Base-by-base conservation (phyloP, 2,888 invertebrate species). In the Uropetala carovei region DNA sequence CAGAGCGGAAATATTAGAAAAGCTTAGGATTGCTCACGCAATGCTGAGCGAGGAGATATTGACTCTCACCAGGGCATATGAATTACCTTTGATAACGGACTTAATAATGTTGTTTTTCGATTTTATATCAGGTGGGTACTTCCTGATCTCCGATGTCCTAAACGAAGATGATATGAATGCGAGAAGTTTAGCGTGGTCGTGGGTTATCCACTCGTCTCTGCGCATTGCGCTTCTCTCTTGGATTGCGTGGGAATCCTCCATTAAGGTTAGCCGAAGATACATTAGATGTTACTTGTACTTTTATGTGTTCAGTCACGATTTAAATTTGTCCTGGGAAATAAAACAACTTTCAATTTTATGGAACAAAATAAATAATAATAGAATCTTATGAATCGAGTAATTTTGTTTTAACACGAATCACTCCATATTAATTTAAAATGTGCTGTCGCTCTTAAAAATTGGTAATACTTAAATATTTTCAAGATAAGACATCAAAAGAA, bases 21-120 rank as follows among this genome's bases (percentile, higher is more conserved):
- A 22, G 58, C 27, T 86, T 22, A 86, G 86, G 60, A 27, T 60
- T 13, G 27, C 86, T 16, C 86, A 86, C 60, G 86, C 13, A 2
- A 22, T 60, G 22, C 60, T 86, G 13, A 59, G 59, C 30, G 27
- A 27, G 9, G 86, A 86, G 60, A 30, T 86, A 16, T 27, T 13
- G 5, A 30, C 22, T 7, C 16, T 59, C 4, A 86, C 27, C 60
- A 86, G 30, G 59, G 60, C 60, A 8, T 86, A 86, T 59, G 16
- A 86, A 56, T n/a, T 86, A 16, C 86, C 86, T 22, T 60, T 86
- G 60, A 58, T 86, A 27, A 27, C 59, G 60, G 86, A 86, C 60
- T 27, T 86, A 16, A 22, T 86, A 22, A 86, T 86, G 86, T 14
- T 86, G 18, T 86, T 86, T 59, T 60, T 27, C 27, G 86, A 86